Evolutionary conservation across 2,888 invertebrate species (phyloP), one percentile per base, ranked within the genome.

Genomic region (Disparrhopalites patrizii): DNA sequence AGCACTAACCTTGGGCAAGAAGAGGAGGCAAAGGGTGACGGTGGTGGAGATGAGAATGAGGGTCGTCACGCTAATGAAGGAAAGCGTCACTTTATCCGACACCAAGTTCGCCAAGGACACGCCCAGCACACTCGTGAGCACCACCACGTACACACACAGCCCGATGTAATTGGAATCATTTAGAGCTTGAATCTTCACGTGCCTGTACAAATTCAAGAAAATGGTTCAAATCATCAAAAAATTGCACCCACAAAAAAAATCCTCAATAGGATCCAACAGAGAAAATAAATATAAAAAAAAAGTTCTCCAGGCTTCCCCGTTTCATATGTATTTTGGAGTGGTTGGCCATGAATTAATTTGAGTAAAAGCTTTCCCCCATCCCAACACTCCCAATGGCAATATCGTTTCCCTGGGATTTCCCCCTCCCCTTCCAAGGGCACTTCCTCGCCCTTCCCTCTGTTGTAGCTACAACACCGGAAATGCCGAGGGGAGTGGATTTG

Each of bases 121-220:
- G 10, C 93, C 91, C 73, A 91, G 87, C 8, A 89, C 87, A 74
- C 91, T 91, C 54, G 90, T 90, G 70, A 94, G 90, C 57, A 94
- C 92, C 0, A 93, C 93, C 58, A 88, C 91, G 78, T 95, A 94
- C 0, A 94, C 93, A 75, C 91, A 93, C 79, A 94, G 88, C 13
- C 91, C 94, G 74, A 95, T 94, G 79, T 93, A 93, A 78, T 93
- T 91, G 4, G 93, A 93, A 81, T 95, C 94, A 80, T 94, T 94
- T 28, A 95, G 81, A 0, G 91, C 92, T 15, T 92, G 89, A 75
- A 94, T 91, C 81, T 93, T 93, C 27, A 95, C 92, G 79, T 90
- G 88, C 60, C 91, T 82, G 50, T 31, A 5, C 13, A 63, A 40
- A 43, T 33, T n/a, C 50, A 30, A 47, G 23, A 62, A 62, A 62